phyloP scores from a whole-genome alignment of 2,113 vertebrate genomes.

The Oryzias celebensis region DNA sequence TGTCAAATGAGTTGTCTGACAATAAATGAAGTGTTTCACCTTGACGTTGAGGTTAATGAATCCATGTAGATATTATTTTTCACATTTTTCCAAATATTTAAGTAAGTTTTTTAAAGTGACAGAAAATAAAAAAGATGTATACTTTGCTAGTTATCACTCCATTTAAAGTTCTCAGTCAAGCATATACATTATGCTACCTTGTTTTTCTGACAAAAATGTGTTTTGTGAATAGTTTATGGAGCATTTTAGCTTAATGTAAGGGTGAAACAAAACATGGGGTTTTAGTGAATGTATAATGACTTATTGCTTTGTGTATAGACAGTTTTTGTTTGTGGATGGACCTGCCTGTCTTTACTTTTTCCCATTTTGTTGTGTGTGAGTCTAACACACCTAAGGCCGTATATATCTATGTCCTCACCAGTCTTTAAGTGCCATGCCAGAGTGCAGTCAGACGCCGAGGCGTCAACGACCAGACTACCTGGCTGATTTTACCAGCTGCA shows the following conservation, averaged over 20 bases:
- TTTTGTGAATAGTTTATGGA: background rate
- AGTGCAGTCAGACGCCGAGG: slow-evolving; percentile 82
- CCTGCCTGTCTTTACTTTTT: background rate
- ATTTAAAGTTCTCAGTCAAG: too few relatives aligned
- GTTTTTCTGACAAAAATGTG: too few relatives aligned
- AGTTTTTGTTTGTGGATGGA: background rate
- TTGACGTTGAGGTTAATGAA: slow-evolving; percentile 26
- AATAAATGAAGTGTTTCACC: slow-evolving; percentile 16
- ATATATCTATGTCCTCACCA: slow-evolving; percentile 55
- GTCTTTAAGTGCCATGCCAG: slow-evolving; percentile 91
- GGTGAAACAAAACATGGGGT: background rate
- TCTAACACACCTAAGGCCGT: background rate
- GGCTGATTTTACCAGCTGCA: slow-evolving; percentile 76
- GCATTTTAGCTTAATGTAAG: background rate
- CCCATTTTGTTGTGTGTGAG: background rate
- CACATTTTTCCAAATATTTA: slow-evolving; percentile 1
- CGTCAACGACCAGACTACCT: slow-evolving; percentile 72
- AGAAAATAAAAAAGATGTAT: background rate
- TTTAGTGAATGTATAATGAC: background rate
- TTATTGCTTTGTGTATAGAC: background rate
- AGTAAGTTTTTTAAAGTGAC: slow-evolving; percentile 26
- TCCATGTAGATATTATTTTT: slow-evolving; percentile 21
- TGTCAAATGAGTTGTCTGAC: background rate
- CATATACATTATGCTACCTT: too few relatives aligned
- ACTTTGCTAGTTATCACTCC: too few relatives aligned